Evolutionary conservation across 2,888 invertebrate species (phyloP).

Genomic region (Autographa gamma): DNA sequence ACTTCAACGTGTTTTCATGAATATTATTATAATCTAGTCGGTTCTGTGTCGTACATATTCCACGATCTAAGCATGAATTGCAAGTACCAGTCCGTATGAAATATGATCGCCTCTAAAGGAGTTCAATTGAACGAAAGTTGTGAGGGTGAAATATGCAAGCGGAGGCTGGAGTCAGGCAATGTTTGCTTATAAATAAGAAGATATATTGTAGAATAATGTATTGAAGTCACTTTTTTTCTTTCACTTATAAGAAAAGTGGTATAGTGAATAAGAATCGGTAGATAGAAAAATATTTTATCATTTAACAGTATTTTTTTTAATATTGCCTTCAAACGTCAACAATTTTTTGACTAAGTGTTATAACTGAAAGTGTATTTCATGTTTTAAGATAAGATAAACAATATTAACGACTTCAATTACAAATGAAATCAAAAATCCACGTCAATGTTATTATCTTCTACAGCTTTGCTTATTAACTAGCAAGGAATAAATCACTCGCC

Average conservation of each 20-base stretch:
- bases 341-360: too few relatives aligned
- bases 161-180: conserved; percentile 38
- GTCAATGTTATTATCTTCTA: not conserved
- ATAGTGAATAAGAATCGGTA: not conserved
- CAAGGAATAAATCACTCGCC: not conserved
- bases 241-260: not conserved
- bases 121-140: conserved; percentile 53
- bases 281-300: too few relatives aligned
- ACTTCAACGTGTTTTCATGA: conserved; percentile 9
- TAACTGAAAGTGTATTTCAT: too few relatives aligned
- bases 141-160: conserved; percentile 49
- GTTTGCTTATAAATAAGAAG: conserved; percentile 3
- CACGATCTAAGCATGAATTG: conserved; percentile 49
- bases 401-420: not conserved
- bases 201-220: not conserved
- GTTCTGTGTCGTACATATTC: conserved; percentile 30
- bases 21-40: conserved; percentile 22
- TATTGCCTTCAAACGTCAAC: too few relatives aligned
- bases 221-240: too few relatives aligned
- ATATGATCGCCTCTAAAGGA: conserved; percentile 50
- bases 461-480: not conserved
- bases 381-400: not conserved
- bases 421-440: not conserved
- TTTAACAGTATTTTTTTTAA: too few relatives aligned
- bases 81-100: conserved; percentile 48